phyloP scores from a whole-genome alignment of 1,140 invertebrate species.

The Zaprionus taronus region DNA sequence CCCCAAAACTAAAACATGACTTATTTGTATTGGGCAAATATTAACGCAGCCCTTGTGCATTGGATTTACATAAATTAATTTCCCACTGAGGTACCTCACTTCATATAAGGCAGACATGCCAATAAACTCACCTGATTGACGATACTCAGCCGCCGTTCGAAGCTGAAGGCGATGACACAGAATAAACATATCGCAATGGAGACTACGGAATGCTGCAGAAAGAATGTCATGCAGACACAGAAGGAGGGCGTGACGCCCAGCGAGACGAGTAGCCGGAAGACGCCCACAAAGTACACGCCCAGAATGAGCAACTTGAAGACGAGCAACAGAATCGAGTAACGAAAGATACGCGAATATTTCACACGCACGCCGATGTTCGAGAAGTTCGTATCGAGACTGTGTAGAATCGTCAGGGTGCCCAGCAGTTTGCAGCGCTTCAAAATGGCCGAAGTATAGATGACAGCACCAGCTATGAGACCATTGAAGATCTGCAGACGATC shows the following conservation, averaged over 20 bases:
- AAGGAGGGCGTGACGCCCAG: slow-evolving; percentile 70
- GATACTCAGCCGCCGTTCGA: slow-evolving; percentile 69
- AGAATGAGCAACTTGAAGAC: slow-evolving; percentile 69
- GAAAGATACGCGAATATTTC: slow-evolving; percentile 72
- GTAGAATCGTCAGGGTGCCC: slow-evolving; percentile 59
- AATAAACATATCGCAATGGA: slow-evolving; percentile 77
- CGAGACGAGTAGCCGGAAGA: slow-evolving; percentile 67
- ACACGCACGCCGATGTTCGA: slow-evolving; percentile 59
- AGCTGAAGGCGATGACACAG: slow-evolving; percentile 75
- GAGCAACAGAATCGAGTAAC: slow-evolving; percentile 64
- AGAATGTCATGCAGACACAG: slow-evolving; percentile 76
- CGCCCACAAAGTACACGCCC: slow-evolving; percentile 71
- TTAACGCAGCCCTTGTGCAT: neutral
- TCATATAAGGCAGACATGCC: neutral
- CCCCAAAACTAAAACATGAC: neutral
- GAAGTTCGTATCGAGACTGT: slow-evolving; percentile 67
- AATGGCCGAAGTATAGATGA: slow-evolving; percentile 68
- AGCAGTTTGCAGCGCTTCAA: slow-evolving; percentile 64
- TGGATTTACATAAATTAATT: slow-evolving; percentile 58
- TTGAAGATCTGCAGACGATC: slow-evolving; percentile 73
- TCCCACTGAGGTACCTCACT: neutral
- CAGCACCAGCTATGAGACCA: slow-evolving; percentile 64
- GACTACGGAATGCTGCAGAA: slow-evolving; percentile 73
- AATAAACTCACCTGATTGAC: slow-evolving; percentile 71
- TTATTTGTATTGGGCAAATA: neutral